phyloP scores from a whole-genome alignment of 2,888 invertebrate genomes.

The Oscheius sp. region DNA sequence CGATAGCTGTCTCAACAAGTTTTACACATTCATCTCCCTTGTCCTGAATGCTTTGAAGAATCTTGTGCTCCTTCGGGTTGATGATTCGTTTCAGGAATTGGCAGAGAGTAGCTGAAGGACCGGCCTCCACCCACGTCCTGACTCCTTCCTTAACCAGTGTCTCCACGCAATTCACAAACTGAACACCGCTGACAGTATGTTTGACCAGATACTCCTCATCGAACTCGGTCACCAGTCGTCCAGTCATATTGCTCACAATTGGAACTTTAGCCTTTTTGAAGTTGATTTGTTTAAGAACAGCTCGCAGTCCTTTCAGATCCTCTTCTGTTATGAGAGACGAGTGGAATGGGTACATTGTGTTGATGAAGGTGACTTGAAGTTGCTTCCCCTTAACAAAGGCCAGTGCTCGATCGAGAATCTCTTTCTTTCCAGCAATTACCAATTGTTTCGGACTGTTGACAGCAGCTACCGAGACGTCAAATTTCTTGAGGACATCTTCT shows the following conservation, averaged over 20 bases:
- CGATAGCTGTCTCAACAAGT: conserved; percentile 46
- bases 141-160: conserved; percentile 46
- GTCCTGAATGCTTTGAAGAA: conserved; percentile 52
- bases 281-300: conserved; percentile 39
- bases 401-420: conserved; percentile 45
- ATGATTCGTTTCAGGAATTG: conserved; percentile 55
- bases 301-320: conserved; percentile 48
- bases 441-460: conserved; percentile 61
- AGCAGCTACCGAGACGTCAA: conserved; percentile 50
- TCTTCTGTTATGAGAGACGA: conserved; percentile 54
- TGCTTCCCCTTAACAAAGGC: conserved; percentile 47
- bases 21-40: conserved; percentile 50
- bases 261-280: conserved; percentile 47
- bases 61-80: conserved; percentile 40
- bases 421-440: conserved; percentile 56
- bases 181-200: conserved; percentile 56
- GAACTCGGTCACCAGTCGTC: conserved; percentile 46
- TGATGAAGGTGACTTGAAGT: conserved; percentile 58
- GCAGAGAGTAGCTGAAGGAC: conserved; percentile 52
- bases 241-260: conserved; percentile 62
- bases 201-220: conserved; percentile 52
- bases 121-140: conserved; percentile 59
- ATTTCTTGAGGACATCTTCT: conserved; percentile 46
- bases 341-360: conserved; percentile 64
- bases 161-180: conserved; percentile 53